These are phyloP conservation scores for Candoia aspera DNA, from an alignment of 2,113 vertebrate genomes.

Conservation along the genomic window DNA sequence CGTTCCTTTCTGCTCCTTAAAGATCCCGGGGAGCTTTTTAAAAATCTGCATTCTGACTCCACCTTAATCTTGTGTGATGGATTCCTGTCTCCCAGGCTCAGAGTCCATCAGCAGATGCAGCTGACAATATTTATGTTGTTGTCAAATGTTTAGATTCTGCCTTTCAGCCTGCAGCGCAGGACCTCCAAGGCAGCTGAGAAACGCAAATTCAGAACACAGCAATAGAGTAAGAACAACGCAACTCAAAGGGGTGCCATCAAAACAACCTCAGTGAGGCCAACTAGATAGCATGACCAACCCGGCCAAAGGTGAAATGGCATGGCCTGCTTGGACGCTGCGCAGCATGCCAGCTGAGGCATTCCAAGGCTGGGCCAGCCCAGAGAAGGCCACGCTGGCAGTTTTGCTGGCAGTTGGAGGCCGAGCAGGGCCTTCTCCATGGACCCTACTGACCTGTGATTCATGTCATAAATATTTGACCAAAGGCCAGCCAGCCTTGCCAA, in stretches of 20 bases:
- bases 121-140: not conserved
- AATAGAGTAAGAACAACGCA: not conserved
- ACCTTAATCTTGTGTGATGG: not conserved
- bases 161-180: not conserved
- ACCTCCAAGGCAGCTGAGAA: not conserved
- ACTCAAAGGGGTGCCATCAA: not conserved
- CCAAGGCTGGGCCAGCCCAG: not conserved
- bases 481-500: not conserved
- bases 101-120: not conserved
- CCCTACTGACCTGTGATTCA: not conserved
- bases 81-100: not conserved
- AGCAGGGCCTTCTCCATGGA: not conserved
- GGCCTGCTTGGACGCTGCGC: not conserved
- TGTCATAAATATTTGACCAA: not conserved
- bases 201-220: not conserved
- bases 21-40: not conserved
- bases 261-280: not conserved
- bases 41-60: not conserved
- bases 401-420: too few species aligned
- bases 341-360: not conserved
- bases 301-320: not conserved
- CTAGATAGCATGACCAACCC: not conserved
- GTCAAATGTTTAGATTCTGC: not conserved
- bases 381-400: not conserved
- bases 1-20: not conserved